A percentile compares a stretch with the other conserved stretches of the same genome.
Conservation (phyloP, 2,797 vertebrate species). For the Heliangelus exortis region DNA sequence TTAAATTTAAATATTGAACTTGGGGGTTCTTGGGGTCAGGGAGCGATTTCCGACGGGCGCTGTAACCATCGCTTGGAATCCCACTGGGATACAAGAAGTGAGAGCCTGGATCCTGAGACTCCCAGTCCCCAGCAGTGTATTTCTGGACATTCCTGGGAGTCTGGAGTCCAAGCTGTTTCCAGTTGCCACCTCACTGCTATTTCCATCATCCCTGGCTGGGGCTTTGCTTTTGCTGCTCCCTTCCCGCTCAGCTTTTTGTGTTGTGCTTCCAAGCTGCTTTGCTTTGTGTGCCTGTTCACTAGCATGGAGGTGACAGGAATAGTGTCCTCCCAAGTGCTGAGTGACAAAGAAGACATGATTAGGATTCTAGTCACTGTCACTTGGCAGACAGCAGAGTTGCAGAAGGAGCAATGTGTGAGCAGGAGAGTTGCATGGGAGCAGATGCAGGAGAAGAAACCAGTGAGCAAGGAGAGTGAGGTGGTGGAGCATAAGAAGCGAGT, state of each 20-base stretch:
- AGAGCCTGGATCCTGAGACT: background rate
- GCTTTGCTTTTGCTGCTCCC: background rate
- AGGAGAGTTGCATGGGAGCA: background rate
- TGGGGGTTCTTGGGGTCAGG: background rate
- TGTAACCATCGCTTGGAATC: background rate
- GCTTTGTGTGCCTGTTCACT: background rate
- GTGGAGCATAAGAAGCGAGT: background rate
- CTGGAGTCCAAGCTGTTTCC: background rate
- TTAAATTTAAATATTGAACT: background rate
- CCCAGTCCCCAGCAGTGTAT: accelerated
- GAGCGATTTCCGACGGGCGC: background rate
- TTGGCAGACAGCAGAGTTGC: background rate
- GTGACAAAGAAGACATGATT: background rate
- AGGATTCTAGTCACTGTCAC: background rate
- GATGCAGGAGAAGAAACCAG: background rate
- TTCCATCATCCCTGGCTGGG: background rate
- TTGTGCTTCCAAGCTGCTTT: background rate
- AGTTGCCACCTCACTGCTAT: background rate
- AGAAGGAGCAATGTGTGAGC: background rate
- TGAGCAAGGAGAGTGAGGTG: background rate
- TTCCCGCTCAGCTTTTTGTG: background rate
- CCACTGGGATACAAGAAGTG: background rate
- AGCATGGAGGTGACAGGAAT: background rate
- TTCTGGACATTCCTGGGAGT: background rate
- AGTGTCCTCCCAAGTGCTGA: background rate